Percentiles rank a stretch among this genome's conserved stretches.
Evolutionary conservation across 2,888 invertebrate genomes (phyloP).

Genomic region (Agonopterix heracliana): DNA sequence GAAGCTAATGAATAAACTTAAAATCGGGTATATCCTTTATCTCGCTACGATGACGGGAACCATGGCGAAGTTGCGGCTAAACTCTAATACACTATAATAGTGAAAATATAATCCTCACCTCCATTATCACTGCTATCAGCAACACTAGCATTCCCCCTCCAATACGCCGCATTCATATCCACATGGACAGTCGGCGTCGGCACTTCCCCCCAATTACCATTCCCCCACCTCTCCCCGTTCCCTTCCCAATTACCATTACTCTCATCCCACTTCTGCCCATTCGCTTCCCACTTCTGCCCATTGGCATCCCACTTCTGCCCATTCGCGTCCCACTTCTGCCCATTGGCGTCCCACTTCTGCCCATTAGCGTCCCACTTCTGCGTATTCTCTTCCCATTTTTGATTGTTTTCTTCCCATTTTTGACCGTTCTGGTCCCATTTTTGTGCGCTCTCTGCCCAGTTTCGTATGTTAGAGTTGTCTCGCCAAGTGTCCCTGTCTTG

Average conservation of each 20-base stretch:
- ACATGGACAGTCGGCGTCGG: constrained; percentile 65
- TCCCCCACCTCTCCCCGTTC: constrained; percentile 41
- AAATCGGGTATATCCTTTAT: too few relatives aligned
- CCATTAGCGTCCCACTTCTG: constrained; percentile 45
- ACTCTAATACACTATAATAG: too few relatives aligned
- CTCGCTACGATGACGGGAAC: too few relatives aligned
- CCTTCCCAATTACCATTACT: constrained; percentile 21
- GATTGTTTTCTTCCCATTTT: constrained; percentile 12
- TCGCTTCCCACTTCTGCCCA: constrained; percentile 21
- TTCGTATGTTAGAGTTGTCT: constrained; percentile 25
- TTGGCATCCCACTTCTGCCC: constrained; percentile 37
- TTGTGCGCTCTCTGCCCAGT: constrained; percentile 31
- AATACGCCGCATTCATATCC: constrained; percentile 60
- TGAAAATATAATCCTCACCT: constrained; percentile 30
- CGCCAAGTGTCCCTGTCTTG: constrained; percentile 39
- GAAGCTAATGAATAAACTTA: too few relatives aligned
- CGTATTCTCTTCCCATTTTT: constrained; percentile 41
- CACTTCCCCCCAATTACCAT: constrained; percentile 60
- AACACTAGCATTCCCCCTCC: constrained; percentile 62
- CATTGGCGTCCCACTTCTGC: constrained; percentile 37
- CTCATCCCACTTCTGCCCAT: constrained; percentile 31
- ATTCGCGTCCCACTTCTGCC: constrained; percentile 45
- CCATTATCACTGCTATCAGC: constrained; percentile 72
- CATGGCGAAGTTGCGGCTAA: too few relatives aligned
- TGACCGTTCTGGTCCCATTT: constrained; percentile 25